A percentile compares a stretch with the other conserved stretches of the same genome.
These are phyloP conservation scores for Spea hammondii DNA, from an alignment of 2,797 vertebrate species.

Conservation along the genomic window DNA sequence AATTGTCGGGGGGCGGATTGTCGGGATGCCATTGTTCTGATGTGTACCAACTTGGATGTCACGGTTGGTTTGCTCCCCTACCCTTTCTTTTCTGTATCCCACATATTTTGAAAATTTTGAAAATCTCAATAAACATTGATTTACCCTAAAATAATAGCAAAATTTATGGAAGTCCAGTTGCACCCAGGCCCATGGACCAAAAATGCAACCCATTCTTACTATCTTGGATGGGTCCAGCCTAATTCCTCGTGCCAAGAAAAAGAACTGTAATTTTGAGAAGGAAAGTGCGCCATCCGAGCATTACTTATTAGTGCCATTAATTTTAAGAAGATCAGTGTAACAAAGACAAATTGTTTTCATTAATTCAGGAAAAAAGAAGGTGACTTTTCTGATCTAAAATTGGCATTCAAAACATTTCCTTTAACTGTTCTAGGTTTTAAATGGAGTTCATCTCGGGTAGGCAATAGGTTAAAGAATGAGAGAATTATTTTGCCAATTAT, in stretches of 20 bases:
- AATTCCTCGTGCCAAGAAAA: slow-evolving; percentile 24
- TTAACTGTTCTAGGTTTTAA: slow-evolving; percentile 35
- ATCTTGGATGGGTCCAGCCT: not conserved
- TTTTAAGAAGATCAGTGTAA: slow-evolving; percentile 46
- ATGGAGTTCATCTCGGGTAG: slow-evolving; percentile 36
- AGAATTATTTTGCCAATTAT: slow-evolving; percentile 50
- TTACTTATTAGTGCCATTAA: slow-evolving; percentile 51
- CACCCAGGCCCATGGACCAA: not conserved
- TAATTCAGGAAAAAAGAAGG: slow-evolving; percentile 50
- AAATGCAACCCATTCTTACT: not conserved
- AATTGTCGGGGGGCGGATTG: no score
- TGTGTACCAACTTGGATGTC: no score
- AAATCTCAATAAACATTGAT: no score
- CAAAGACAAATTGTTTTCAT: slow-evolving; percentile 53
- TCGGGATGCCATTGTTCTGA: no score
- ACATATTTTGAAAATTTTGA: no score
- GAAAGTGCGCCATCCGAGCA: slow-evolving; percentile 22
- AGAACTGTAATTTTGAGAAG: slow-evolving; percentile 25
- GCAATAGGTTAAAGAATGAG: slow-evolving; percentile 42
- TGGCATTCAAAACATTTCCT: slow-evolving; percentile 40
- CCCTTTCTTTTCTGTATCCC: no score
- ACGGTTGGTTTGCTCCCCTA: no score
- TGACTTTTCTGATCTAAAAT: slow-evolving; percentile 47
- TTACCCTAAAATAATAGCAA: not conserved
- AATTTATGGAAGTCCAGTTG: not conserved